Evolutionary conservation across 1,140 invertebrate genomes (phyloP).

Genomic region (Lasioglossum albipes): DNA sequence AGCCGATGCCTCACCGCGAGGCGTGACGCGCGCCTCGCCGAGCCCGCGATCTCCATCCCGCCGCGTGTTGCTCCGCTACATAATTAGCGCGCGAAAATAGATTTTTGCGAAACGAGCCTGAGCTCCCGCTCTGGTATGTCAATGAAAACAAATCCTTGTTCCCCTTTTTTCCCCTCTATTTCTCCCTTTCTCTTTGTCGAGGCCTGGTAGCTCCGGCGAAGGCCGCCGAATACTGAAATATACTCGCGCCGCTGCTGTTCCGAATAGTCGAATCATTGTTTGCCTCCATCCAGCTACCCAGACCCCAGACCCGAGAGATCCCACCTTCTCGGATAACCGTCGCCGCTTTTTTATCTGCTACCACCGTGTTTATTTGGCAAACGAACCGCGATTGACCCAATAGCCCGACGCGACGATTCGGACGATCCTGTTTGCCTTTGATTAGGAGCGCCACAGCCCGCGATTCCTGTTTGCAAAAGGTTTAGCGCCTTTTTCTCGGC

Average conservation of each 20-base stretch:
- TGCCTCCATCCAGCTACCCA: conserved; percentile 46
- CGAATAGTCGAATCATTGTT: conserved; percentile 65
- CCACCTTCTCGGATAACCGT: conserved; percentile 8
- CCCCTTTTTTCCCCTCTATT: conserved; percentile 48
- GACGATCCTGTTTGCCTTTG: background rate
- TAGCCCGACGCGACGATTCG: background rate
- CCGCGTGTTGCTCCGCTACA: conserved; percentile 4
- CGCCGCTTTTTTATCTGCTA: background rate
- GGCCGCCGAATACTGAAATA: conserved; percentile 62
- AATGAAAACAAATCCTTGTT: conserved; percentile 62
- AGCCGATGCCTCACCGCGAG: background rate
- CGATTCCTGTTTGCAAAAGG: too few species aligned
- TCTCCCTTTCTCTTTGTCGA: conserved; percentile 59
- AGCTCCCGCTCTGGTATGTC: conserved; percentile 52
- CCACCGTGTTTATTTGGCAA: background rate
- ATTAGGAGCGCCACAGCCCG: too few species aligned
- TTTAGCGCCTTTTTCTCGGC: too few species aligned
- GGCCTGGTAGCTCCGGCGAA: conserved; percentile 52
- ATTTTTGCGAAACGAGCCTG: conserved; percentile 58
- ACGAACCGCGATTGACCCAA: background rate
- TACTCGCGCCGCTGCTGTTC: conserved; percentile 2
- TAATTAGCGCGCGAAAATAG: conserved; percentile 61
- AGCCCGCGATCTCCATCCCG: background rate
- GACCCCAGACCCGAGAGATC: background rate
- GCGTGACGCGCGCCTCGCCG: too few species aligned